Evolutionary conservation across 2,797 vertebrate genomes (phyloP).

Genomic region (Telmatherina bonti): DNA sequence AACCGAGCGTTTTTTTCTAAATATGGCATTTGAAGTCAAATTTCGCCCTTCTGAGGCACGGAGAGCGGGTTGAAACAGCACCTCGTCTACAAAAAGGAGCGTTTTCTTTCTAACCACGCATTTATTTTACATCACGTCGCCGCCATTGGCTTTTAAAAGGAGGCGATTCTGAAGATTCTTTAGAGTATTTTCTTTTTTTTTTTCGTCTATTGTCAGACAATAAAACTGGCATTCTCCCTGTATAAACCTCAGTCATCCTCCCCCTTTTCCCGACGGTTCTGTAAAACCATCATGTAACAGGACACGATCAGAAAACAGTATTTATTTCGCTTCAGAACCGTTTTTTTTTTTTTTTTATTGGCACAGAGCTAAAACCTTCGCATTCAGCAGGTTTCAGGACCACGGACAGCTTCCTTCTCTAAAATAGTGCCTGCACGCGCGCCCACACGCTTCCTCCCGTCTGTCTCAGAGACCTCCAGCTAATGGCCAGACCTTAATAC

Average conservation of each 20-base stretch:
- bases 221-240: constrained; percentile 8
- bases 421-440: constrained; percentile 13
- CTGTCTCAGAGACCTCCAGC: constrained; percentile 45
- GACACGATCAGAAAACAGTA: background rate
- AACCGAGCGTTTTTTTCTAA: constrained; percentile 55
- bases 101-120: background rate
- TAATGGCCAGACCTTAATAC: constrained; percentile 40
- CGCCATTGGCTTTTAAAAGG: constrained; percentile 1
- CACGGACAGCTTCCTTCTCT: constrained; percentile 69
- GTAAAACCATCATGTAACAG: background rate
- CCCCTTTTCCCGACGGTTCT: background rate
- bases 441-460: constrained; percentile 34
- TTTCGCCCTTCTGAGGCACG: constrained; percentile 50
- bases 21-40: constrained; percentile 78
- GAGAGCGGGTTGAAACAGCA: constrained; percentile 47
- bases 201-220: background rate
- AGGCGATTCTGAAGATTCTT: background rate
- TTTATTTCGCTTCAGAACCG: constrained; percentile 2
- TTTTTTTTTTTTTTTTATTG: too few relatives aligned
- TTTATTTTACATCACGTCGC: constrained; percentile 33
- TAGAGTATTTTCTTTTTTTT: background rate
- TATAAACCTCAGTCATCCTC: background rate
- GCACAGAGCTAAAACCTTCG: background rate
- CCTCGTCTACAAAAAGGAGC: constrained; percentile 12
- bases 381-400: constrained; percentile 65